phyloP scores from a whole-genome alignment of 2,888 invertebrate species.

The Tachina lurida region DNA sequence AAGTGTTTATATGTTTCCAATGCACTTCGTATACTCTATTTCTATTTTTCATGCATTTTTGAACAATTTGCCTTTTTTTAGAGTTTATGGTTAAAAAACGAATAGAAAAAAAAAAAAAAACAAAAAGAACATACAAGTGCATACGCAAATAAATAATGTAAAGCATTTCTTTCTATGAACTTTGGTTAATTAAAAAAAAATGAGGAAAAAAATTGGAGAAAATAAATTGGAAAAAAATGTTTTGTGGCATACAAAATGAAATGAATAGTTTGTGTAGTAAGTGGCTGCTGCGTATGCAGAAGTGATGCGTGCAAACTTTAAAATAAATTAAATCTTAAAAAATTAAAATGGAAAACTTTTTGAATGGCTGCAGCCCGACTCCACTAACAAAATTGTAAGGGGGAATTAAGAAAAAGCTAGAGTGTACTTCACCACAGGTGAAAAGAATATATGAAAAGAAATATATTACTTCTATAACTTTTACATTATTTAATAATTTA shows the following conservation, averaged over 20 bases:
- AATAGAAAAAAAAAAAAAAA: constrained; percentile 1
- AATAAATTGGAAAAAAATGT: constrained; percentile 45
- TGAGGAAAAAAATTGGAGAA: constrained; percentile 33
- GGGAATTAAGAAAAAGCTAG: no score
- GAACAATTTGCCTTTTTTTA: constrained; percentile 62
- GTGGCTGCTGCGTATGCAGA: constrained; percentile 35
- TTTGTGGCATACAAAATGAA: constrained; percentile 58
- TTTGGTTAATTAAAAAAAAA: constrained; percentile 65
- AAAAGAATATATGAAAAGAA: no score
- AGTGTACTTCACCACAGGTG: no score
- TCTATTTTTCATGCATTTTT: constrained; percentile 68
- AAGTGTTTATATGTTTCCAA: constrained; percentile 27
- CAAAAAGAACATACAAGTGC: constrained; percentile 21
- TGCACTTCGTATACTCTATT: constrained; percentile 63
- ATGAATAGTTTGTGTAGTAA: constrained; percentile 42
- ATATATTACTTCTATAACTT: no score
- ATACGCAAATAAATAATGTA: constrained; percentile 55
- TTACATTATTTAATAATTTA: not conserved
- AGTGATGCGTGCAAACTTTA: constrained; percentile 32
- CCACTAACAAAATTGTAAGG: no score
- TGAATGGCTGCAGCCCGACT: no score
- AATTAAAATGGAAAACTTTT: not conserved
- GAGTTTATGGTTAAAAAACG: constrained; percentile 57
- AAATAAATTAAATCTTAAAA: constrained; percentile 26
- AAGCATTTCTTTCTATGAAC: constrained; percentile 57